Conservation (phyloP, 2,797 vertebrate species). For the Muraenolepis orangiensis region DNA sequence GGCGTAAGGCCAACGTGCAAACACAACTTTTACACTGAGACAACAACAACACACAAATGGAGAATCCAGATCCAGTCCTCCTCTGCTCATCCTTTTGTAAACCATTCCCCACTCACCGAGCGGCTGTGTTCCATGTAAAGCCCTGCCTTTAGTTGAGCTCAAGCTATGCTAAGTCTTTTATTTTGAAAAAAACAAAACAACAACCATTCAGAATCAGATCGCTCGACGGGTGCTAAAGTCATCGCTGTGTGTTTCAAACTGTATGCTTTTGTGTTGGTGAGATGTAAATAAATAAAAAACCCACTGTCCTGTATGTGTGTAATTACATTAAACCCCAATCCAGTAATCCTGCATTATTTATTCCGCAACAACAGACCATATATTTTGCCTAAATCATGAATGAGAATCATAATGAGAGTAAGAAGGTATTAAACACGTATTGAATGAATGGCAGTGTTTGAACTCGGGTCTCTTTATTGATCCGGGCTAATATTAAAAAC, state of each 20-base stretch:
- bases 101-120: slow-evolving; percentile 61
- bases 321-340: slow-evolving; percentile 69
- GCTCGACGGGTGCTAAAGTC: slow-evolving; percentile 73
- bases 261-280: slow-evolving; percentile 80
- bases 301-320: slow-evolving; percentile 66
- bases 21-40: slow-evolving; percentile 43
- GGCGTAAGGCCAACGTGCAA: slow-evolving; percentile 18
- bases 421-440: background rate
- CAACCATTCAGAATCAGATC: slow-evolving; percentile 44
- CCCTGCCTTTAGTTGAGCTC: slow-evolving; percentile 60
- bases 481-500: background rate
- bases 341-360: slow-evolving; percentile 25
- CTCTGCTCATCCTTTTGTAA: slow-evolving; percentile 67
- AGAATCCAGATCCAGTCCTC: slow-evolving; percentile 20
- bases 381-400: background rate
- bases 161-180: slow-evolving; percentile 59
- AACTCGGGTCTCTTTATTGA: background rate
- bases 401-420: background rate
- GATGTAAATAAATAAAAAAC: slow-evolving; percentile 67
- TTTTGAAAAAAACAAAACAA: slow-evolving; percentile 50
- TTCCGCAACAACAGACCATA: too few species aligned
- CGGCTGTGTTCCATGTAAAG: slow-evolving; percentile 70
- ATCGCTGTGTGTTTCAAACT: slow-evolving; percentile 66
- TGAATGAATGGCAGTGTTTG: background rate
- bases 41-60: slow-evolving; percentile 6